Conservation (phyloP, 2,113 vertebrate genomes). For the Xenopus laevis region DNA sequence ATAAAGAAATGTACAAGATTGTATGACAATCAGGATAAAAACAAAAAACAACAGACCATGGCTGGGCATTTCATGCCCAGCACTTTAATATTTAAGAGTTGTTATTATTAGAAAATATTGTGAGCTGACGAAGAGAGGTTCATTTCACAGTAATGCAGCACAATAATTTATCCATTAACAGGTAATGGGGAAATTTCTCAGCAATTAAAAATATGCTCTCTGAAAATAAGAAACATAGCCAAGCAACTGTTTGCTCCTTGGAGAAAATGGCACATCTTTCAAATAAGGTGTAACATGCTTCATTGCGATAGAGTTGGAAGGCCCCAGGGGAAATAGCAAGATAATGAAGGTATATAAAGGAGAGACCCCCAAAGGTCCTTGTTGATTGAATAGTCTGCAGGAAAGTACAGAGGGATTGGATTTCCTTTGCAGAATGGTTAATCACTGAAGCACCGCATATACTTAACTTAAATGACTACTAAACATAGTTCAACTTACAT, state of each 20-base stretch:
- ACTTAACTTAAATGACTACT: constrained; percentile 31
- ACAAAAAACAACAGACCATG: neutral
- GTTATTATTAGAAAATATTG: constrained; percentile 32
- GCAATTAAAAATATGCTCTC: constrained; percentile 95
- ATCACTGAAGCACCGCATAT: constrained; percentile 42
- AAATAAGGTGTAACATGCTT: constrained; percentile 81
- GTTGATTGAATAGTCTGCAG: constrained; percentile 66
- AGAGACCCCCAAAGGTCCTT: constrained; percentile 62
- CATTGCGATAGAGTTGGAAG: constrained; percentile 76
- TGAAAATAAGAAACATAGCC: constrained; percentile 86
- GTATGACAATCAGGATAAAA: constrained; percentile 25
- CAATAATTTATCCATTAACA: constrained; percentile 96
- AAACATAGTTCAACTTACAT: constrained; percentile 30
- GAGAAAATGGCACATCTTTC: constrained; percentile 78
- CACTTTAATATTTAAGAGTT: neutral
- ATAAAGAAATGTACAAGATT: constrained; percentile 29
- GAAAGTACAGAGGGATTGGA: constrained; percentile 62
- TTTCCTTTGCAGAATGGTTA: constrained; percentile 60
- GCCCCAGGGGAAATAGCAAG: constrained; percentile 76
- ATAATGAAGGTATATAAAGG: constrained; percentile 71
- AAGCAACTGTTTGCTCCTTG: constrained; percentile 71
- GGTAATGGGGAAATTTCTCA: constrained; percentile 84
- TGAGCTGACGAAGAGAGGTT: constrained; percentile 46
- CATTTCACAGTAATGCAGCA: constrained; percentile 49
- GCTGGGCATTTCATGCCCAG: neutral